Conservation (phyloP, 2,888 invertebrate species). For the Diploptera punctata region DNA sequence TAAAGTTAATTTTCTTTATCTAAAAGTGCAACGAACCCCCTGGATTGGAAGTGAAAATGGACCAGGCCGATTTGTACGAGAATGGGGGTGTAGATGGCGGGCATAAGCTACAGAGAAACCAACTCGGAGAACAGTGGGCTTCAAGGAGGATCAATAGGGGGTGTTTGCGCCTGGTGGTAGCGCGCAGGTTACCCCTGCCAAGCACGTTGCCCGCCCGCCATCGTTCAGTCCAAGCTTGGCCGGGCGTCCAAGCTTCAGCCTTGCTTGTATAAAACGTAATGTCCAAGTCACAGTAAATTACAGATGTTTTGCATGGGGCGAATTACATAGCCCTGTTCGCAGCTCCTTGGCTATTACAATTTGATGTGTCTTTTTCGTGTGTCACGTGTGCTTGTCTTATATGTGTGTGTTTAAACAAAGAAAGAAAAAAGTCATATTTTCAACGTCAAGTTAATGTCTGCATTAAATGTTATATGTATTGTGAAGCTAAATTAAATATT, state of each 20-base stretch:
- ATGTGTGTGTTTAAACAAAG: not conserved
- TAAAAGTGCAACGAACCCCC: constrained; percentile 13
- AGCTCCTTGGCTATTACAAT: not conserved
- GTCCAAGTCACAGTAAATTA: not conserved
- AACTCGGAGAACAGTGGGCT: constrained; percentile 17
- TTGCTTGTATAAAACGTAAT: not conserved
- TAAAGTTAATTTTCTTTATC: not conserved
- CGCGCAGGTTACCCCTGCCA: constrained; percentile 35
- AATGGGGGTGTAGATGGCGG: not conserved
- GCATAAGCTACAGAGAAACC: constrained; percentile 11
- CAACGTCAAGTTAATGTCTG: not conserved
- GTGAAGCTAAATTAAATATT: not conserved
- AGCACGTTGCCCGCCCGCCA: constrained; percentile 32
- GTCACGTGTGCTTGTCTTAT: not conserved
- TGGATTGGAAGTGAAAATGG: constrained; percentile 15
- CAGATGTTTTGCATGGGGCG: not conserved
- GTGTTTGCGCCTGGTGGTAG: constrained; percentile 32
- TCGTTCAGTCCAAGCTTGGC: constrained; percentile 30
- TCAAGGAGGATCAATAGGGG: constrained; percentile 32
- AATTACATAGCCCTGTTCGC: not conserved
- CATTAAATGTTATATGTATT: not conserved
- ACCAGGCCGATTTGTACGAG: constrained; percentile 5
- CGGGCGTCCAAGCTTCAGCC: constrained; percentile 20
- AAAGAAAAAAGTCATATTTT: not conserved
- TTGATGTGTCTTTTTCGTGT: not conserved